Percentiles rank a stretch among this genome's conserved stretches.
These are phyloP conservation scores for Mylabris phalerata DNA, from an alignment of 1,140 invertebrate species.

Conservation along the genomic window DNA sequence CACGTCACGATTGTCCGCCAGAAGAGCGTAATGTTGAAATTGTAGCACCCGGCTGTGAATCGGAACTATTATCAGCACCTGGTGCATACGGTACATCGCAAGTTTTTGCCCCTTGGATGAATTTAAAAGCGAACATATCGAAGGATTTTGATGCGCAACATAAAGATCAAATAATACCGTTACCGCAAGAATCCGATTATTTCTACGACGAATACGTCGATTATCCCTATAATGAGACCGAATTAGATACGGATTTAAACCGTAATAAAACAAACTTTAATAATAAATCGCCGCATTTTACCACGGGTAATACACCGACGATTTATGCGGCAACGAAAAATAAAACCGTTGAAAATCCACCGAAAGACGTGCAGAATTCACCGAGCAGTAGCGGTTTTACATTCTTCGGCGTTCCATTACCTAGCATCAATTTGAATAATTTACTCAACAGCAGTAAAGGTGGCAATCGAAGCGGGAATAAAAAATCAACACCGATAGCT, in stretches of 20 bases:
- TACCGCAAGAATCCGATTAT: conserved; percentile 66
- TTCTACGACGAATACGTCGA: conserved; percentile 76
- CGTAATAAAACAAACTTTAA: conserved; percentile 1
- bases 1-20: conserved; percentile 56
- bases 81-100: conserved; percentile 28
- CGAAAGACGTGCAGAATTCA: conserved; percentile 41
- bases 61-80: conserved; percentile 50
- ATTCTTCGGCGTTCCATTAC: conserved; percentile 76
- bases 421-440: conserved; percentile 61
- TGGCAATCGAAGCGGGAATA: conserved; percentile 40
- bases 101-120: conserved; percentile 46
- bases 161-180: conserved; percentile 47
- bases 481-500: conserved; percentile 18
- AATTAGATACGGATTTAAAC: background rate
- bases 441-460: conserved; percentile 41
- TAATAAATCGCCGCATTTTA: conserved; percentile 24
- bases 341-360: conserved; percentile 7
- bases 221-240: conserved; percentile 56
- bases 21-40: conserved; percentile 48
- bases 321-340: conserved; percentile 54
- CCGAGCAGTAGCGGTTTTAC: conserved; percentile 59
- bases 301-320: conserved; percentile 54
- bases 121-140: conserved; percentile 34
- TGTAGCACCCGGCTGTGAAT: conserved; percentile 55
- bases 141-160: conserved; percentile 41